These are phyloP conservation scores for Drosophila colorata DNA, from an alignment of 2,888 invertebrate species.

Conservation along the genomic window DNA sequence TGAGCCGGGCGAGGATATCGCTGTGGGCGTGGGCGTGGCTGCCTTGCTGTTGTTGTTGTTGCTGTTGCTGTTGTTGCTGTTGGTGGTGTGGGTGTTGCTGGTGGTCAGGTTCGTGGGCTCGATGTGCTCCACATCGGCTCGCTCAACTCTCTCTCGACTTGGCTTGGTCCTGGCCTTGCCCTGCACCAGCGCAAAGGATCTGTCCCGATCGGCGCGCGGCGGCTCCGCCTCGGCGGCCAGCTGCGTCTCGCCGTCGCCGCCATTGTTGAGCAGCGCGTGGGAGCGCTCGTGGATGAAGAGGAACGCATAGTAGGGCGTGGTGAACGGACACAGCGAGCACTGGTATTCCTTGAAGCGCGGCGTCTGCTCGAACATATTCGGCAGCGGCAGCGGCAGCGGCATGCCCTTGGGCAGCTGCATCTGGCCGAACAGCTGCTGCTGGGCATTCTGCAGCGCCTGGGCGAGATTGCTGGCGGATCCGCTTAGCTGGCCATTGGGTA, in stretches of 20 bases:
- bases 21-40: slow-evolving; percentile 40
- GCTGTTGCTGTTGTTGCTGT: slow-evolving; percentile 85
- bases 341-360: slow-evolving; percentile 90
- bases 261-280: slow-evolving; percentile 86
- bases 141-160: slow-evolving; percentile 36
- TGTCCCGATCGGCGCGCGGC: no score
- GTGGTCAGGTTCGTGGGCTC: slow-evolving; percentile 78
- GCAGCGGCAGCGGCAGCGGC: slow-evolving; percentile 62
- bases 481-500: slow-evolving; percentile 84
- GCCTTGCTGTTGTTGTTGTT: slow-evolving; percentile 26
- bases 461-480: slow-evolving; percentile 78
- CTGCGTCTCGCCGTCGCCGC: slow-evolving; percentile 29
- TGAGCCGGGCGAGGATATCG: slow-evolving; percentile 36
- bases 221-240: slow-evolving; percentile 45
- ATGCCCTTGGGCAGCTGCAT: slow-evolving; percentile 80
- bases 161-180: slow-evolving; percentile 47
- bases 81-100: slow-evolving; percentile 87
- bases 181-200: slow-evolving; percentile 32
- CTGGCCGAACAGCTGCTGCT: slow-evolving; percentile 80
- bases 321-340: slow-evolving; percentile 95
- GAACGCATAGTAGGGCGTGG: slow-evolving; percentile 95
- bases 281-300: slow-evolving; percentile 96
- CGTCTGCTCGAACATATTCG: slow-evolving; percentile 79
- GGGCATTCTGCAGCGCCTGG: slow-evolving; percentile 82
- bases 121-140: slow-evolving; percentile 31